Evolutionary conservation across 2,113 vertebrate species (phyloP), one percentile per base, ranked within the genome.

Genomic region (Onychostruthus taczanowskii): DNA sequence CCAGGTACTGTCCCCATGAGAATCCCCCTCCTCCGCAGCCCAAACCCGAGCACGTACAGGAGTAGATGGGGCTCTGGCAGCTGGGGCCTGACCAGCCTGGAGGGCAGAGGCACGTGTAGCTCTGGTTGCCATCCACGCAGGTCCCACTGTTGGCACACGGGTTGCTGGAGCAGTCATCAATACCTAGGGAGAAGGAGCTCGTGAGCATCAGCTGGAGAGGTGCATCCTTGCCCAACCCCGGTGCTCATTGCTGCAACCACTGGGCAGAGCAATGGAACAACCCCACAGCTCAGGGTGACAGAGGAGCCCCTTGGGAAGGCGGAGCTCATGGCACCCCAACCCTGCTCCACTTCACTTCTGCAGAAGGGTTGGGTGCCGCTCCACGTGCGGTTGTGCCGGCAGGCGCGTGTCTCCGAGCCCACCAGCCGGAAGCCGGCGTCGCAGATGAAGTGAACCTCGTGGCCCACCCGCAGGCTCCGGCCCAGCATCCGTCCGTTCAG

Each of bases 361-460:
- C 99, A 99, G 90, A 90, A 59, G 8, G 98, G 92, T 33, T 97
- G 97, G 92, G 98, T 97, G 75, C 98, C 97, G 0, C 98, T 98
- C 99, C 99, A 99, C 0, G 83, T 98, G 86, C 95, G 94, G 68
- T 98, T 93, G 5, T 98, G 98, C 87, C 97, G 97, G 96, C 99
- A 99, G 67, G 96, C 6, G 17, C 98, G 97, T 0, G 97, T 98
- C 96, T 98, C 98, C 0, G 98, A 97, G 62, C 99, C 98, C 73
- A 98, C 91, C 87, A 99, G 97, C 72, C 35, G 96, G 92, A 98
- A 99, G 9, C 98, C 98, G 0, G 74, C 46, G 0, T 98, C 62
- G 30, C 99, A 99, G 87, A 98, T 8, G 4, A 99, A 98, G 87
- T 99, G 98, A 75, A 98, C 80, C 30, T 99, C 98, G 0, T 99